These are phyloP conservation scores for Therioaphis trifolii DNA, from an alignment of 2,888 invertebrate genomes.

Conservation along the genomic window DNA sequence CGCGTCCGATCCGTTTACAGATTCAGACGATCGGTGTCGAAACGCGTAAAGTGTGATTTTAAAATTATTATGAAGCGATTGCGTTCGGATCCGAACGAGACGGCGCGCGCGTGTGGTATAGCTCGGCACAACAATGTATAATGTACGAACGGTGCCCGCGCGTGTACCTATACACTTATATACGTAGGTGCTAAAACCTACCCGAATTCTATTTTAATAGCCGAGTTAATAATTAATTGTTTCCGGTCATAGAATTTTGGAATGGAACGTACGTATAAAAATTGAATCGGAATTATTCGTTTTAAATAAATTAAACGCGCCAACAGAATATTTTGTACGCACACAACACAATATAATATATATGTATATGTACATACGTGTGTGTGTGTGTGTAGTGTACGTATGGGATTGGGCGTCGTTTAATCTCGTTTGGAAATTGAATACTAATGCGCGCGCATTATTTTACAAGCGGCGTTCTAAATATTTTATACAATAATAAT, in stretches of 20 bases:
- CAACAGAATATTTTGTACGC: background rate
- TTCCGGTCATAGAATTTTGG: conserved; percentile 33
- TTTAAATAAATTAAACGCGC: conserved; percentile 40
- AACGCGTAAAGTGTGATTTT: conserved; percentile 9
- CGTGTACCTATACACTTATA: background rate
- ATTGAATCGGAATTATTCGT: conserved; percentile 34
- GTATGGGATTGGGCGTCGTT: background rate
- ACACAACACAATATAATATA: background rate
- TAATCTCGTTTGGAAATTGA: background rate
- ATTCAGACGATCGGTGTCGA: too few species aligned
- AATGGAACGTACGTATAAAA: background rate
- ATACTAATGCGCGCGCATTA: background rate
- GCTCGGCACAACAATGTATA: too few species aligned
- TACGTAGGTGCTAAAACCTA: conserved; percentile 43
- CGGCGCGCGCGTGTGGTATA: background rate
- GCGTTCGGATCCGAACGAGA: conserved; percentile 19
- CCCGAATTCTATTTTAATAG: conserved; percentile 37
- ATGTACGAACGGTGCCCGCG: background rate
- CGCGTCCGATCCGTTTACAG: too few species aligned
- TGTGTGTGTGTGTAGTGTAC: too few species aligned
- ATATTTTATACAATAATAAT: too few species aligned
- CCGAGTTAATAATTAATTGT: conserved; percentile 41
- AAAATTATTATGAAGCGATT: background rate
- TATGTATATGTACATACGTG: too few species aligned
- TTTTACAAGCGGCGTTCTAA: background rate